These are phyloP conservation scores for Trisateles emortualis DNA, from an alignment of 2,888 invertebrate genomes.

Conservation along the genomic window DNA sequence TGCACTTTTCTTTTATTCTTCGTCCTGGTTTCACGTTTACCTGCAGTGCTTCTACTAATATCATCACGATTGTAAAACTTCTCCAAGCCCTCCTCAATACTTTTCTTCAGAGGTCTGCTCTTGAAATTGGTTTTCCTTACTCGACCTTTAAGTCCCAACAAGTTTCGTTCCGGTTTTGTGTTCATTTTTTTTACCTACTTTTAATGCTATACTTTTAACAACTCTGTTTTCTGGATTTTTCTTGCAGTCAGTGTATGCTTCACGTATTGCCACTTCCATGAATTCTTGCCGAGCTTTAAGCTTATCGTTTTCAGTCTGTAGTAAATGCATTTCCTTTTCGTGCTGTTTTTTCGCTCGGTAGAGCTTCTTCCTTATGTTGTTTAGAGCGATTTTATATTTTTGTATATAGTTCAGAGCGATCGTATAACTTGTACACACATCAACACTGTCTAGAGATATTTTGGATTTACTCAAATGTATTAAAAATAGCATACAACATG, in stretches of 20 bases:
- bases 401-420: not conserved
- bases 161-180: not conserved
- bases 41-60: constrained; percentile 15
- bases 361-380: constrained; percentile 1
- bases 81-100: not conserved
- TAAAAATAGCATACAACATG: too few relatives aligned
- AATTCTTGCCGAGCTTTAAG: constrained; percentile 11
- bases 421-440: not conserved
- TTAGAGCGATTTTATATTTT: not conserved
- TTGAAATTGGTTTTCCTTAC: not conserved
- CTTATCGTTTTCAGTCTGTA: constrained; percentile 8
- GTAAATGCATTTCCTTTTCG: constrained; percentile 1
- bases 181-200: not conserved
- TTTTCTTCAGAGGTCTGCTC: not conserved
- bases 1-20: constrained; percentile 16
- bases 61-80: not conserved
- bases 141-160: not conserved
- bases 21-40: constrained; percentile 15
- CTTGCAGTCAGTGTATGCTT: not conserved
- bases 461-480: too few relatives aligned
- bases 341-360: not conserved
- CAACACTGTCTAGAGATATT: too few relatives aligned
- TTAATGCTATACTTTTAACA: not conserved
- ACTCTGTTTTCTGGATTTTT: not conserved
- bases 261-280: constrained; percentile 5